Percentiles rank a stretch among this genome's conserved stretches.
Conservation (phyloP, 2,113 vertebrate genomes). For the Tachysurus vachellii region DNA sequence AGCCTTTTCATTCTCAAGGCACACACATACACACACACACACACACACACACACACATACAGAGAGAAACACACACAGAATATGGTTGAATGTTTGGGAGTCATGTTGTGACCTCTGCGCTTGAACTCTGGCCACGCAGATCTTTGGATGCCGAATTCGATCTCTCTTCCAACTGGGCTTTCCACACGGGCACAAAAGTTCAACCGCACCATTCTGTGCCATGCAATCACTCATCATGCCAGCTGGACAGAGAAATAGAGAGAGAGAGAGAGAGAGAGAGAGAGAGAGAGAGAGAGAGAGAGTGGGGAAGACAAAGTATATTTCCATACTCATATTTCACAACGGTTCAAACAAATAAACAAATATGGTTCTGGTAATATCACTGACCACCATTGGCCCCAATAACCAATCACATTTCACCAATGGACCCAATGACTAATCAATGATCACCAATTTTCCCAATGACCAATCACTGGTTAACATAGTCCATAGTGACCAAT, state of each 20-base stretch:
- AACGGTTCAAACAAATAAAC: background rate
- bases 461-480: background rate
- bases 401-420: background rate
- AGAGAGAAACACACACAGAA: constrained; percentile 8
- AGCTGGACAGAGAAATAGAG: constrained; percentile 56
- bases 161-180: constrained; percentile 55
- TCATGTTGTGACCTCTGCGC: constrained; percentile 27
- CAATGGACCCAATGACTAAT: background rate
- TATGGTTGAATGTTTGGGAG: constrained; percentile 15
- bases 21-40: constrained; percentile 1
- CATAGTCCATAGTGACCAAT: background rate
- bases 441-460: background rate
- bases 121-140: constrained; percentile 48
- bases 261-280: constrained; percentile 7
- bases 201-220: constrained; percentile 57
- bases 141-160: constrained; percentile 49
- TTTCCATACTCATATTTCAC: background rate
- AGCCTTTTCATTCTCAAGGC: background rate
- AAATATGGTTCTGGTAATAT: background rate
- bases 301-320: background rate
- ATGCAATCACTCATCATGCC: constrained; percentile 62
- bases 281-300: constrained; percentile 19
- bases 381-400: too few species aligned
- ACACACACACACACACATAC: constrained; percentile 13
- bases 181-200: constrained; percentile 56